These are phyloP conservation scores for Cladorhizidae sp. DNA, from an alignment of 37 sponge, comb jelly and placozoan genomes.

Conservation along the genomic window DNA sequence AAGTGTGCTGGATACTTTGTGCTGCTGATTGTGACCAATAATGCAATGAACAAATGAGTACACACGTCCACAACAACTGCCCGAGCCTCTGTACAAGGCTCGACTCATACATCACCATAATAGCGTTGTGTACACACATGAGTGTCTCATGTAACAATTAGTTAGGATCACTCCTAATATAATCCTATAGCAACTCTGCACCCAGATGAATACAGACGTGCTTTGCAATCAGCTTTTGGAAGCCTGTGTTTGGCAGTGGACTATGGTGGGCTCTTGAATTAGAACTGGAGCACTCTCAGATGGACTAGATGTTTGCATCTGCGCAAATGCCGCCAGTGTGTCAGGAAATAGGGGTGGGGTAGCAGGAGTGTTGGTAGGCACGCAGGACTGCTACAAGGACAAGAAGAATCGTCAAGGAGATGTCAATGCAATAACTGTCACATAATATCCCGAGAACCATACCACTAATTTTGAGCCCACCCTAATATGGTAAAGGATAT, in stretches of 20 bases:
- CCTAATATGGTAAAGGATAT: not conserved
- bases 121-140: not conserved
- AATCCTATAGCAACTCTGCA: too few relatives aligned
- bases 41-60: not conserved
- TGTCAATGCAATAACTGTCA: not conserved
- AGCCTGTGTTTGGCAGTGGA: constrained; percentile 31
- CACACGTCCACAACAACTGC: constrained; percentile 1
- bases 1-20: not conserved
- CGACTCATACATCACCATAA: not conserved
- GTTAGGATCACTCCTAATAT: too few relatives aligned
- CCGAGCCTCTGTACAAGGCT: too few relatives aligned
- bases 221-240: constrained; percentile 19
- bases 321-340: constrained; percentile 65
- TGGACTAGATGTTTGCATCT: constrained; percentile 60
- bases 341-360: constrained; percentile 83
- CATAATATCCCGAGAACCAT: not conserved
- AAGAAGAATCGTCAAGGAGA: too few relatives aligned
- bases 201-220: too few relatives aligned
- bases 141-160: not conserved
- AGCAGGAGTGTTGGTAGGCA: constrained; percentile 87
- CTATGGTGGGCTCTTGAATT: constrained; percentile 32
- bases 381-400: constrained; percentile 33
- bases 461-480: not conserved
- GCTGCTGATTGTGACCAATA: too few relatives aligned
- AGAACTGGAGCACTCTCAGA: constrained; percentile 1